Evolutionary conservation across 2,888 invertebrate species (phyloP), one percentile per base, ranked within the genome.

Genomic region (Lasioglossum figueresi): DNA sequence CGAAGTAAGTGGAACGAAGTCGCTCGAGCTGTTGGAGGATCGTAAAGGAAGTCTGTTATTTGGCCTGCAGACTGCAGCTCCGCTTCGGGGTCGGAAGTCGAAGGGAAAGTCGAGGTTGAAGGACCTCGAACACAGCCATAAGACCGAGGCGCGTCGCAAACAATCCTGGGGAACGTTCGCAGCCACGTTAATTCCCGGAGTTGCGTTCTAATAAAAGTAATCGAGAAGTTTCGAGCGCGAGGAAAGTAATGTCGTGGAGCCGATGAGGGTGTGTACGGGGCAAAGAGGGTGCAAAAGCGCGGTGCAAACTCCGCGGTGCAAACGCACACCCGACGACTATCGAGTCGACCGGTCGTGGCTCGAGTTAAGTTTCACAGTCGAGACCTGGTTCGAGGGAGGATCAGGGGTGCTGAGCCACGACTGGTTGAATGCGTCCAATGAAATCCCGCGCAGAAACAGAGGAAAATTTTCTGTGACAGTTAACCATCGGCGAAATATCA

Each of bases 121-220:
- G 52, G 27, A 45, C 73, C 66, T 48, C 34, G 37, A 27, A 45
- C 23, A 45, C 23, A 34, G 72, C 52, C 16, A 27, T 72, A 76
- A 83, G 31, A 40, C 72, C 31, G 52, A 56, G 76, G 77, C 84
- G 76, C 52, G 52, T 79, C 56, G 88, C 82, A 85, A 88, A 85
- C 83, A 88, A 88, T 77, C 71, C 86, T 87, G 45, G 40, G 59
- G 85, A 79, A 77, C 85, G 86, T 82, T 81, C 85, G 81, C 76
- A 80, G 88, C 83, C 88, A 88, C 90, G 92, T 91, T 92, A 92
- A 92, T 92, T 91, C 83, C 83, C 87, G 48, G 86, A 92, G 91
- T 91, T 93, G 91, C 91, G 91, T 92, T 90, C 92, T 92, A 92
- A 93, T 92, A 93, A 91, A 93, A 93, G 92, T 92, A 92, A 93